Percentiles rank a stretch among this genome's conserved stretches.
These are phyloP conservation scores for Nannobrachium achirus DNA, from an alignment of 2,113 vertebrate species.

Conservation along the genomic window DNA sequence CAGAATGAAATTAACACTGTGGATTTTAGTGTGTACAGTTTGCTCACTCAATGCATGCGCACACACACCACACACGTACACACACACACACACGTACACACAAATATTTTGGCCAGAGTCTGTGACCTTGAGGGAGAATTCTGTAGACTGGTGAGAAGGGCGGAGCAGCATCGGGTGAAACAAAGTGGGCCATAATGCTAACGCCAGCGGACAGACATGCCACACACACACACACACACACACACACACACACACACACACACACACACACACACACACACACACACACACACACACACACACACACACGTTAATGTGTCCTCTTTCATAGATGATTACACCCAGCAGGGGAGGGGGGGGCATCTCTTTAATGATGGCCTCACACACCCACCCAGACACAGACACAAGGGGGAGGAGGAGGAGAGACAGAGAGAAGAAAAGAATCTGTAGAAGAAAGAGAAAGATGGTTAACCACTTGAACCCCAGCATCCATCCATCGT, in stretches of 20 bases:
- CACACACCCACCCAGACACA: conserved; percentile 57
- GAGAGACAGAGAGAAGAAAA: background rate
- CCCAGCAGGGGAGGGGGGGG: conserved; percentile 73
- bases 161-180: conserved; percentile 30
- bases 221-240: conserved; percentile 16
- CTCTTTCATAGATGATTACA: conserved; percentile 80
- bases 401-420: conserved; percentile 24
- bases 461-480: background rate
- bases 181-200: conserved; percentile 68
- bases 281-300: conserved; percentile 26
- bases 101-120: conserved; percentile 37
- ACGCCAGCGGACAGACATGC: conserved; percentile 34
- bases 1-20: no score
- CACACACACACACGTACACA: conserved; percentile 16
- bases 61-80: conserved; percentile 30
- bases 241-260: background rate
- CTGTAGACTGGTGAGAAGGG: conserved; percentile 46
- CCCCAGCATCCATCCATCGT: background rate
- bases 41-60: background rate
- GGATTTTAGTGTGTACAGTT: no score
- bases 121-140: conserved; percentile 71
- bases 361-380: conserved; percentile 72
- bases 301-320: conserved; percentile 69
- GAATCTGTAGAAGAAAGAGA: background rate
- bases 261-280: conserved; percentile 3